These are phyloP conservation scores for Muntiacus muntjak DNA, from an alignment of 2,113 vertebrate species.

Conservation along the genomic window DNA sequence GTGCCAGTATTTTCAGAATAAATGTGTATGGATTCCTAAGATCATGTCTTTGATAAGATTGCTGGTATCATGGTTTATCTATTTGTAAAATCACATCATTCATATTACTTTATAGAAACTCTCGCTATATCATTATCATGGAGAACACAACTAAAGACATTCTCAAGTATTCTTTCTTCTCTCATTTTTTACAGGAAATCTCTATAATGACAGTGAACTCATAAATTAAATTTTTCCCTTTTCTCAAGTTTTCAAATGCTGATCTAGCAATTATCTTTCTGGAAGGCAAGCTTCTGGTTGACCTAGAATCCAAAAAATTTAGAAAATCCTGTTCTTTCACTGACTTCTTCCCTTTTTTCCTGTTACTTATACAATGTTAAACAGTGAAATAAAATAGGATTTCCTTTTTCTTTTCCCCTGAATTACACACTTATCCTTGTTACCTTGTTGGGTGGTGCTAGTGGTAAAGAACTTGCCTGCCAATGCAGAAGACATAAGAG, in stretches of 20 bases:
- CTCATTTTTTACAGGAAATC: not conserved
- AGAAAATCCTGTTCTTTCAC: not conserved
- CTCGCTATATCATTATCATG: not conserved
- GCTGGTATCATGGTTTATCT: not conserved
- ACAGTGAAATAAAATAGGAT: not conserved
- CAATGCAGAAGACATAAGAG: not conserved
- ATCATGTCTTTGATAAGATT: not conserved
- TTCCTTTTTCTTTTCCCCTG: not conserved
- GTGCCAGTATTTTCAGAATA: constrained; percentile 10
- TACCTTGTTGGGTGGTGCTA: not conserved
- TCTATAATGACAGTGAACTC: not conserved
- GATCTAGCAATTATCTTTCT: not conserved
- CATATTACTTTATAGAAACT: not conserved
- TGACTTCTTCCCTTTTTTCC: not conserved
- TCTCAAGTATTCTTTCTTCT: not conserved
- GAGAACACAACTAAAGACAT: not conserved
- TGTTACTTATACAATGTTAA: not conserved
- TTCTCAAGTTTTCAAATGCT: constrained; percentile 4
- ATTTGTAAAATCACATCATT: not conserved
- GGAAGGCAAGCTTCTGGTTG: not conserved
- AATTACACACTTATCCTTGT: not conserved
- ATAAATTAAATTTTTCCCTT: not conserved
- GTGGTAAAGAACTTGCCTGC: not conserved
- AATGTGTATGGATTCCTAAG: not conserved
- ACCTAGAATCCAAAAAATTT: not conserved